Percentiles rank a stretch among this genome's conserved stretches.
phyloP scores from a whole-genome alignment of 1,140 invertebrate species.

The Zophobas morio region DNA sequence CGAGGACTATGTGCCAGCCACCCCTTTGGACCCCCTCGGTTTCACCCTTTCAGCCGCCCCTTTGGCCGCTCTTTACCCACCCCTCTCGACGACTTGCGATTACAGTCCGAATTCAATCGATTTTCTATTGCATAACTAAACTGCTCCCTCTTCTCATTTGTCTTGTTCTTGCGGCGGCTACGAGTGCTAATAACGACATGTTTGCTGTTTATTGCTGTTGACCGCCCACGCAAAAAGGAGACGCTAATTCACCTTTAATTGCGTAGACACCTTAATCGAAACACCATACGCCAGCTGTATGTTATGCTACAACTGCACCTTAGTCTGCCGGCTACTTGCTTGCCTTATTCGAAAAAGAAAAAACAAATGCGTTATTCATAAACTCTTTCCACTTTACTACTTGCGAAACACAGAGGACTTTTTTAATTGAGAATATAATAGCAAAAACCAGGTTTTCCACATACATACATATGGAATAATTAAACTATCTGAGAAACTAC shows the following conservation, averaged over 20 bases:
- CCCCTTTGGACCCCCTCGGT: constrained; percentile 58
- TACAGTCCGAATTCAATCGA: constrained; percentile 66
- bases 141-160: constrained; percentile 40
- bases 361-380: too few species aligned
- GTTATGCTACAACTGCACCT: background rate
- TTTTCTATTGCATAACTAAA: constrained; percentile 63
- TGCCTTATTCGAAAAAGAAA: too few species aligned
- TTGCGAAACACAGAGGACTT: too few species aligned
- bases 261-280: constrained; percentile 9
- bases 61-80: constrained; percentile 44
- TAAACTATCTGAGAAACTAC: too few species aligned
- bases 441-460: too few species aligned
- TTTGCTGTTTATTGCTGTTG: constrained; percentile 18
- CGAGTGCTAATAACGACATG: constrained; percentile 32
- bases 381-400: too few species aligned
- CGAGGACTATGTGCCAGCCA: constrained; percentile 63
- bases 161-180: constrained; percentile 45
- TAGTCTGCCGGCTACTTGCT: too few species aligned
- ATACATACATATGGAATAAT: too few species aligned
- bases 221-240: constrained; percentile 28
- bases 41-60: constrained; percentile 53
- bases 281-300: background rate
- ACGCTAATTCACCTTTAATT: constrained; percentile 34
- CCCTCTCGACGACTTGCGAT: constrained; percentile 57
- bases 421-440: too few species aligned